Evolutionary conservation across 2,113 vertebrate genomes (phyloP).

Genomic region (Oryzias woworae): DNA sequence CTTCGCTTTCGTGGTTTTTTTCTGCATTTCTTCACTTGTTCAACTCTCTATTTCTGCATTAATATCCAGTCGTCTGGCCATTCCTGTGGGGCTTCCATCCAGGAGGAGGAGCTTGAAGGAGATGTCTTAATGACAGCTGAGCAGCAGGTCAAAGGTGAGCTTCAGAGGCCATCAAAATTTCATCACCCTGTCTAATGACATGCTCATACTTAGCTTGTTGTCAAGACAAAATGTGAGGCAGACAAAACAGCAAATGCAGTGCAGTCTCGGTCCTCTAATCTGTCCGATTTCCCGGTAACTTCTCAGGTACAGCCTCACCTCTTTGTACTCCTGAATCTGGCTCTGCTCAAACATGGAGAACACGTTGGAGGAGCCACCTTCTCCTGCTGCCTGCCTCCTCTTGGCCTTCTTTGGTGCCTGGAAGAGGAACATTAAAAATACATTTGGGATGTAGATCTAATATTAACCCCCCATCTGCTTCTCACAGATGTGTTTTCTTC

Average conservation of each 20-base stretch:
- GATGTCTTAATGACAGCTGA: constrained; percentile 55
- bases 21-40: background rate
- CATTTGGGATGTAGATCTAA: too few species aligned
- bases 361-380: constrained; percentile 86
- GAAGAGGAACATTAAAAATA: constrained; percentile 6
- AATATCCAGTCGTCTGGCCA: background rate
- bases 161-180: constrained; percentile 44
- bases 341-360: constrained; percentile 97
- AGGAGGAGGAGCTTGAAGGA: constrained; percentile 9
- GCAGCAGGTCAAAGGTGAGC: constrained; percentile 35
- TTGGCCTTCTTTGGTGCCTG: constrained; percentile 92
- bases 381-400: constrained; percentile 84
- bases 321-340: constrained; percentile 96
- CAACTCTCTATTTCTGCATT: background rate
- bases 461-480: background rate
- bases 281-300: too few species aligned
- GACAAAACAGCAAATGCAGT: constrained; percentile 42
- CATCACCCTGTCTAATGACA: constrained; percentile 40
- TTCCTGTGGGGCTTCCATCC: background rate
- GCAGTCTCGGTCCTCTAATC: constrained; percentile 49
- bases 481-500: too few species aligned
- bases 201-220: constrained; percentile 49
- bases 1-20: too few species aligned
- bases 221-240: constrained; percentile 18
- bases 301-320: constrained; percentile 74